A percentile compares a stretch with the other conserved stretches of the same genome.
phyloP scores from a whole-genome alignment of 2,113 vertebrate genomes.

The Prionailurus viverrinus region DNA sequence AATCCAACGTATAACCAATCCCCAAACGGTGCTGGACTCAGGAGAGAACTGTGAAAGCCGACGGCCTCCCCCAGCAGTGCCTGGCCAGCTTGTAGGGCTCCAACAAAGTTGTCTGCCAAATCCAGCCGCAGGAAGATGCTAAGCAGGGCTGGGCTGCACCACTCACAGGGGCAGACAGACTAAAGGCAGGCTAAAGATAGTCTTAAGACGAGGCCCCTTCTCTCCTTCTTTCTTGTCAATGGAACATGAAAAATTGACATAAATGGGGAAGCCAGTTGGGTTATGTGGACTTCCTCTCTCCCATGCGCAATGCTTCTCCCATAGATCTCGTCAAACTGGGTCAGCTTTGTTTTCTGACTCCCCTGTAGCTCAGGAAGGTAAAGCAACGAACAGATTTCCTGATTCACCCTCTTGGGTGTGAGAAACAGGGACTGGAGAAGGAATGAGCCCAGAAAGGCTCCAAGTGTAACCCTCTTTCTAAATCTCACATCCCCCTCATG shows the following conservation, averaged over 20 bases:
- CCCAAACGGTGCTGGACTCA: background rate
- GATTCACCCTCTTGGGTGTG: background rate
- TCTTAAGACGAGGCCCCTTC: background rate
- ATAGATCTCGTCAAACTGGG: background rate
- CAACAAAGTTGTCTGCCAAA: background rate
- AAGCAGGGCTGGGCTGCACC: background rate
- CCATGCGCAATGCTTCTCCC: background rate
- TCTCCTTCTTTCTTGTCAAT: conserved; percentile 25
- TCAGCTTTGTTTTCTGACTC: background rate
- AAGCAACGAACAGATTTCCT: background rate
- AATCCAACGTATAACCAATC: background rate
- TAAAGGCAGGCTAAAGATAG: background rate
- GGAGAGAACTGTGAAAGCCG: background rate
- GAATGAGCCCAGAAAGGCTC: background rate
- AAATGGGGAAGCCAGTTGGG: background rate
- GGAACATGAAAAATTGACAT: background rate
- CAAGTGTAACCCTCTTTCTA: background rate
- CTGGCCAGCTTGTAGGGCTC: background rate
- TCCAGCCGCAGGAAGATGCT: background rate
- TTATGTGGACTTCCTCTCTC: background rate
- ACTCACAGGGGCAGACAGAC: background rate
- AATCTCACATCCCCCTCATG: background rate
- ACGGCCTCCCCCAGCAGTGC: background rate
- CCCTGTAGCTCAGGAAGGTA: background rate
- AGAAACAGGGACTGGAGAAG: background rate